Conservation (phyloP, 2,113 vertebrate genomes). For the Chlorocebus sabaeus region DNA sequence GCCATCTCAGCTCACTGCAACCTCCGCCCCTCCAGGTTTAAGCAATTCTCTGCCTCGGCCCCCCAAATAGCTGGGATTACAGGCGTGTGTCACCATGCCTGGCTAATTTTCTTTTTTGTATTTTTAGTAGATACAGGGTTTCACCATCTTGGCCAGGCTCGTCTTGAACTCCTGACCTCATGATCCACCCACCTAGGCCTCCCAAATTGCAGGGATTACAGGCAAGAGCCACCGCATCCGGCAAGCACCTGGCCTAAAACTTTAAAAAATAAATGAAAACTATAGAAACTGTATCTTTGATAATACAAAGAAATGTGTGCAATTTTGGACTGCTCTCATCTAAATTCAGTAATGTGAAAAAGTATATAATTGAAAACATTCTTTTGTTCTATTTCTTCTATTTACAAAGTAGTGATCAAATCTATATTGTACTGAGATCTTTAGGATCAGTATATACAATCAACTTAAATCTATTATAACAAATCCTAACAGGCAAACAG, state of each 20-base stretch:
- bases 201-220: neutral
- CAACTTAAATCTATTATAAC: neutral
- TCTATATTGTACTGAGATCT: neutral
- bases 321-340: neutral
- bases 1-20: neutral
- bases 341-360: neutral
- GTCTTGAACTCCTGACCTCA: neutral
- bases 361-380: neutral
- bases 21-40: neutral
- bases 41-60: neutral
- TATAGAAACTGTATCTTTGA: neutral
- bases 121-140: neutral
- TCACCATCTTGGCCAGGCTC: neutral
- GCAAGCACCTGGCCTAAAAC: no score
- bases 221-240: neutral
- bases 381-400: slow-evolving; percentile 27
- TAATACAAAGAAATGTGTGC: neutral
- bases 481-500: neutral
- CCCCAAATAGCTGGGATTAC: neutral
- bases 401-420: neutral
- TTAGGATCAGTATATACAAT: neutral
- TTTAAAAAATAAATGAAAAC: no score
- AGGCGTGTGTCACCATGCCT: neutral
- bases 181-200: neutral
- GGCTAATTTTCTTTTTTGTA: neutral